Evolutionary conservation across 2,797 vertebrate species (phyloP).

Genomic region (Botia kubotai): DNA sequence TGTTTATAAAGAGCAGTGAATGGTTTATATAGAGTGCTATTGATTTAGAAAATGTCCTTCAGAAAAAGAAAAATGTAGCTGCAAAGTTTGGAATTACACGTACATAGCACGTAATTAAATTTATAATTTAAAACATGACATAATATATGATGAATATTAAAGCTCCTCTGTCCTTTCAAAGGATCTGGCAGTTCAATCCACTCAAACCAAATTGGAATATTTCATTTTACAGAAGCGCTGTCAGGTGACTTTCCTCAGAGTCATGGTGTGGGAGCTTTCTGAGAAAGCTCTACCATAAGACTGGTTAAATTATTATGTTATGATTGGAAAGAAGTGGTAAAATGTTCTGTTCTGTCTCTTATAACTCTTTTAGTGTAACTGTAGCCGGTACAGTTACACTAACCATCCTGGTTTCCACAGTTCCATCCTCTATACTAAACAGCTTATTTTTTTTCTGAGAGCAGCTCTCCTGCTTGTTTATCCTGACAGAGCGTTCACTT

Average conservation of each 20-base stretch:
- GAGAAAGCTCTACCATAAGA: conserved; percentile 23
- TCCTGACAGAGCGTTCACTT: conserved; percentile 42
- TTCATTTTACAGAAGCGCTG: conserved; percentile 4
- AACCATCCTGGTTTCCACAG: neutral
- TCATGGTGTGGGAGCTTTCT: conserved; percentile 12
- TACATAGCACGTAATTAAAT: neutral
- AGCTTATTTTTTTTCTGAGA: conserved; percentile 38
- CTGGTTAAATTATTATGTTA: conserved; percentile 42
- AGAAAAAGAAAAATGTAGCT: neutral
- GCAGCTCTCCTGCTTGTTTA: conserved; percentile 16
- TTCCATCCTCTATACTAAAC: conserved; percentile 34
- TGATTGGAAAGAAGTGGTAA: conserved; percentile 40
- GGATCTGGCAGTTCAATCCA: neutral
- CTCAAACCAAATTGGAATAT: conserved; percentile 21
- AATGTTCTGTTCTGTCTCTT: conserved; percentile 35
- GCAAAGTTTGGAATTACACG: neutral
- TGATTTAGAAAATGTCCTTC: neutral
- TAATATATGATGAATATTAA: neutral
- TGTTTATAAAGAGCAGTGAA: neutral
- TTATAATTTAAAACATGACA: conserved; percentile 1
- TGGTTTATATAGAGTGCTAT: neutral
- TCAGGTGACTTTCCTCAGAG: conserved; percentile 8
- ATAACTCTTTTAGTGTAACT: conserved; percentile 22
- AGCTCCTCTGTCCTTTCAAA: conserved; percentile 3
- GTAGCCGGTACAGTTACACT: conserved; percentile 13